Evolutionary conservation across 30 jellyfish, hydroid and myxozoan species (phyloP).

Genomic region (Cassiopea andromeda): DNA sequence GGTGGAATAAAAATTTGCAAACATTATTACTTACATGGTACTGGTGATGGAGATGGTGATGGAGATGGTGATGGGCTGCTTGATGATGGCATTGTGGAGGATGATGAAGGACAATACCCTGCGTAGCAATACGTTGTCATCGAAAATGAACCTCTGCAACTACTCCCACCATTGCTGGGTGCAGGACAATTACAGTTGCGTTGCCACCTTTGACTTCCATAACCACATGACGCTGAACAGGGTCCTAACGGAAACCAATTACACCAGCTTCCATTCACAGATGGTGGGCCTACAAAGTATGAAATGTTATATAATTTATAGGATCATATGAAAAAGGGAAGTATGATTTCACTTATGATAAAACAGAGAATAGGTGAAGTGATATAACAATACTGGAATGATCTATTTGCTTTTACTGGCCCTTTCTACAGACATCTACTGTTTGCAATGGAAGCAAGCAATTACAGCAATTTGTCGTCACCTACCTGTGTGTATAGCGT

Average conservation of each 20-base stretch:
- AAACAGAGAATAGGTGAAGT: too few species aligned
- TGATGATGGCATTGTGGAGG: background rate
- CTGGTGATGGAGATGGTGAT: background rate
- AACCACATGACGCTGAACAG: conserved; percentile 37
- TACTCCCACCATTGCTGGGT: conserved; percentile 29
- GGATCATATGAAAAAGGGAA: too few species aligned
- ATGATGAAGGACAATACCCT: conserved; percentile 19
- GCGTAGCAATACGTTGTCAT: background rate
- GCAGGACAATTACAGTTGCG: conserved; percentile 17
- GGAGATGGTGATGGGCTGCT: background rate
- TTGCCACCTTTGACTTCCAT: background rate
- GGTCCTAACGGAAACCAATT: conserved; percentile 4
- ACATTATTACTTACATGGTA: background rate
- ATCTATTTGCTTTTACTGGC: too few species aligned
- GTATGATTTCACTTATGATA: too few species aligned
- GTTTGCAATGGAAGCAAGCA: too few species aligned
- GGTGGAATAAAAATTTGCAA: background rate
- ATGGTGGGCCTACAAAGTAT: background rate
- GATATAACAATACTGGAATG: too few species aligned
- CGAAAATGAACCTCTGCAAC: conserved; percentile 14
- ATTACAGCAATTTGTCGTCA: too few species aligned
- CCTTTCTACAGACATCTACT: too few species aligned
- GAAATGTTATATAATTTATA: too few species aligned
- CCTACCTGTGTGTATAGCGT: background rate
- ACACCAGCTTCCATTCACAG: conserved; percentile 33